These are phyloP conservation scores for Calliphora vicina DNA, from an alignment of 1,140 invertebrate genomes.

Conservation along the genomic window DNA sequence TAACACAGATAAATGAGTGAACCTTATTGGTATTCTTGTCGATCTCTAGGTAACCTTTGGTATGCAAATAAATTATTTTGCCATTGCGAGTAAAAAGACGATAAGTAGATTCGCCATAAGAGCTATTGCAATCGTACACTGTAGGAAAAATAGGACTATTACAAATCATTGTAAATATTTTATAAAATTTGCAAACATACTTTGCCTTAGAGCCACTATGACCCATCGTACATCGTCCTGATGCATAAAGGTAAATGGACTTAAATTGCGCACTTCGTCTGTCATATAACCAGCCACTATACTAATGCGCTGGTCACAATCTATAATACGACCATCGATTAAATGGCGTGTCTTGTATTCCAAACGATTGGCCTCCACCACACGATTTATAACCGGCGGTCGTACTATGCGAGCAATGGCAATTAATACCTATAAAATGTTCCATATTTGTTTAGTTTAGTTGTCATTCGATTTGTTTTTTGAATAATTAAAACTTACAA, in stretches of 20 bases:
- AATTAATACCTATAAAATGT: conserved; percentile 71
- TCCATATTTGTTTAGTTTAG: conserved; percentile 22
- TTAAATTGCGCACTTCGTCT: conserved; percentile 80
- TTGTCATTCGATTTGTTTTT: too few relatives aligned
- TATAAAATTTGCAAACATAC: conserved; percentile 68
- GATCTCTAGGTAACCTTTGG: conserved; percentile 79
- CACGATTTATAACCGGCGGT: conserved; percentile 72
- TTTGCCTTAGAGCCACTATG: conserved; percentile 82
- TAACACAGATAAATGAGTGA: conserved; percentile 84
- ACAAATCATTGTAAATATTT: neutral
- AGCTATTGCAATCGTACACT: conserved; percentile 83
- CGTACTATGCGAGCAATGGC: conserved; percentile 72
- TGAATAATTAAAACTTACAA: neutral
- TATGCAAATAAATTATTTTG: conserved; percentile 80
- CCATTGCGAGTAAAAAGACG: conserved; percentile 80
- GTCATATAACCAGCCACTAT: conserved; percentile 85
- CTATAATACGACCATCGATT: conserved; percentile 83
- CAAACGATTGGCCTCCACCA: conserved; percentile 78
- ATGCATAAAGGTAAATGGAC: conserved; percentile 87
- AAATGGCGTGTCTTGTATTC: conserved; percentile 87
- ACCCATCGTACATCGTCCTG: conserved; percentile 84
- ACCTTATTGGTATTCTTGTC: conserved; percentile 75
- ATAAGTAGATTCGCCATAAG: conserved; percentile 82
- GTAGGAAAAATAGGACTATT: conserved; percentile 46
- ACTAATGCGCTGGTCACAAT: conserved; percentile 85